Evolutionary conservation across 2,797 vertebrate genomes (phyloP).

Genomic region (Atherinosoma microstoma): DNA sequence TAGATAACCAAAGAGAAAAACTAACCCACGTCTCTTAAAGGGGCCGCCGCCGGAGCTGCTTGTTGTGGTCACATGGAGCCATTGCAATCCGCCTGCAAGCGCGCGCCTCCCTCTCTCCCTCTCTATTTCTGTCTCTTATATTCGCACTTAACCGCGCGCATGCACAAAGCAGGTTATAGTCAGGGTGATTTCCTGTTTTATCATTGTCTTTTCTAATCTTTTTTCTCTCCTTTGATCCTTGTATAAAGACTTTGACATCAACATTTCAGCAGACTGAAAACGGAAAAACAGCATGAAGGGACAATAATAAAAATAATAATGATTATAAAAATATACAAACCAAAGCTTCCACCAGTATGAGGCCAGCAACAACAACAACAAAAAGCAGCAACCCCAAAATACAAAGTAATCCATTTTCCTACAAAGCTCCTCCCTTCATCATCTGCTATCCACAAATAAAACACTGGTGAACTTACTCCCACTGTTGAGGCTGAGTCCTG

Average conservation of each 20-base stretch:
- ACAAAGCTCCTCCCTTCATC: neutral
- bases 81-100: slow-evolving; percentile 76
- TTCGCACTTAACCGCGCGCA: slow-evolving; percentile 32
- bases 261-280: neutral
- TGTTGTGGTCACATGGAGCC: slow-evolving; percentile 88
- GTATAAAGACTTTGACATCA: neutral
- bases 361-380: neutral
- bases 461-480: slow-evolving; percentile 27
- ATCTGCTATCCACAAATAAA: neutral
- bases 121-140: slow-evolving; percentile 18
- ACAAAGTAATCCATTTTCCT: neutral
- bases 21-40: slow-evolving; percentile 90
- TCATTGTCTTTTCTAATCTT: slow-evolving; percentile 18
- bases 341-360: slow-evolving; percentile 1
- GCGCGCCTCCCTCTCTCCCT: slow-evolving; percentile 56
- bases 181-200: slow-evolving; percentile 16
- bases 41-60: slow-evolving; percentile 81
- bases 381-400: neutral
- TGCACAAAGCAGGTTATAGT: slow-evolving; percentile 35
- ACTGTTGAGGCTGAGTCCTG: slow-evolving; percentile 2
- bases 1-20: slow-evolving; percentile 99
- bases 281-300: neutral
- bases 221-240: neutral
- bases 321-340: slow-evolving; percentile 1
- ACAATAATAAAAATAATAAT: no score